These are phyloP conservation scores for Siphamia tubifer DNA, from an alignment of 2,113 vertebrate species.

Conservation along the genomic window DNA sequence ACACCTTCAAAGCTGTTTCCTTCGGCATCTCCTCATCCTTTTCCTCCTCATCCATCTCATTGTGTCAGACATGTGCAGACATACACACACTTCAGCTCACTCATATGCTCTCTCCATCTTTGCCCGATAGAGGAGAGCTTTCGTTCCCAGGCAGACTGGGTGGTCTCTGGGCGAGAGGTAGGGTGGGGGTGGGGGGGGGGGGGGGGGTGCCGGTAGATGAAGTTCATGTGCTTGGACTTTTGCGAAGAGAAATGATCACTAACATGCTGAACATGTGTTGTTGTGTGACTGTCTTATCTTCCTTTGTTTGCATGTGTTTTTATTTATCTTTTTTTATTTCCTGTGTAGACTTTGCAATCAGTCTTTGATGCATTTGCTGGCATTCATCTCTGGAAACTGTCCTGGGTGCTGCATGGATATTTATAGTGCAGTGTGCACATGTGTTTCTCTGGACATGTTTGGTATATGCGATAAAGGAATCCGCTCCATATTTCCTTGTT, in stretches of 20 bases:
- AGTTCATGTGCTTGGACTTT: constrained; percentile 30
- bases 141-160: constrained; percentile 66
- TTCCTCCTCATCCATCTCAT: constrained; percentile 1
- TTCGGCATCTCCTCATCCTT: not conserved
- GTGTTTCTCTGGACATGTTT: constrained; percentile 39
- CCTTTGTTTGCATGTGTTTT: constrained; percentile 31
- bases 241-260: constrained; percentile 21
- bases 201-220: constrained; percentile 15
- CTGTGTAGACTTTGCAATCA: constrained; percentile 4
- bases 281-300: constrained; percentile 18
- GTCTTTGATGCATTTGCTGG: constrained; percentile 36
- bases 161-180: constrained; percentile 50
- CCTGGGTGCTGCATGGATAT: constrained; percentile 38
- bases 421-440: constrained; percentile 37
- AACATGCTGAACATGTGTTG: constrained; percentile 18
- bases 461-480: constrained; percentile 40
- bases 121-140: constrained; percentile 4
- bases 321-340: constrained; percentile 39
- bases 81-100: constrained; percentile 3
- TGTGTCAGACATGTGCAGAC: not conserved
- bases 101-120: constrained; percentile 22
- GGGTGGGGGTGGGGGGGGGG: not conserved
- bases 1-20: constrained; percentile 16
- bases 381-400: constrained; percentile 33
- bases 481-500: constrained; percentile 53